phyloP scores from a whole-genome alignment of 2,113 vertebrate genomes.

The Neodontobutis hainanensis region DNA sequence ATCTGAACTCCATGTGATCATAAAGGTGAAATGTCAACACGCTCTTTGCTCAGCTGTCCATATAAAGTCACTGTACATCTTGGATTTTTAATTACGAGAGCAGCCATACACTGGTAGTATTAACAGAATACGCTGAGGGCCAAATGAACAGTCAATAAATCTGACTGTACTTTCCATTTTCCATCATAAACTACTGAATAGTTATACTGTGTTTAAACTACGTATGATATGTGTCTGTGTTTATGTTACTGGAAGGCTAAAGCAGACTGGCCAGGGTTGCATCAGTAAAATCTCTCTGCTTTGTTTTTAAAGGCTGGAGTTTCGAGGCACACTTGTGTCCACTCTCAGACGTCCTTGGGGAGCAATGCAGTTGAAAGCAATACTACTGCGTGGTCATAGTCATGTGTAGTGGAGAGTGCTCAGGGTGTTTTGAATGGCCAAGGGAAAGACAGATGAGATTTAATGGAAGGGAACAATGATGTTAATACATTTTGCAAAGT shows the following conservation, averaged over 20 bases:
- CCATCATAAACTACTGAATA: constrained; percentile 9
- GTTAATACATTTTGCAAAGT: constrained; percentile 45
- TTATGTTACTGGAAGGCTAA: constrained; percentile 16
- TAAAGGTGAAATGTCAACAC: constrained; percentile 19
- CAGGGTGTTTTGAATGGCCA: constrained; percentile 62
- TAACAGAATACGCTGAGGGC: constrained; percentile 9
- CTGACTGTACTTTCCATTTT: constrained; percentile 27
- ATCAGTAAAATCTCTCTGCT: constrained; percentile 51
- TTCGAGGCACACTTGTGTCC: constrained; percentile 65
- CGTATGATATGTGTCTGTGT: constrained; percentile 19
- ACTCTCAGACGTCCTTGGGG: constrained; percentile 61
- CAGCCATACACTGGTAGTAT: constrained; percentile 7
- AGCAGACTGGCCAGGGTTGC: constrained; percentile 54
- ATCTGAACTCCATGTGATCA: constrained; percentile 37
- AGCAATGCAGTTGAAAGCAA: constrained; percentile 71
- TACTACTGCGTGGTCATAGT: constrained; percentile 54
- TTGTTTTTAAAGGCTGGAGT: constrained; percentile 73
- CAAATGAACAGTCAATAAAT: constrained; percentile 18
- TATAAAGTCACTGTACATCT: constrained; percentile 24
- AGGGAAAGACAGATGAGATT: constrained; percentile 57
- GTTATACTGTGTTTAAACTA: constrained; percentile 20
- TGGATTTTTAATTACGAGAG: constrained; percentile 26
- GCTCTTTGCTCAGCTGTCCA: constrained; percentile 26
- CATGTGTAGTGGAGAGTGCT: constrained; percentile 27
- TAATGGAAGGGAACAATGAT: constrained; percentile 32